Percentiles rank a stretch among this genome's conserved stretches.
These are phyloP conservation scores for Heliothis peltigera DNA, from an alignment of 2,888 invertebrate species.

Conservation along the genomic window DNA sequence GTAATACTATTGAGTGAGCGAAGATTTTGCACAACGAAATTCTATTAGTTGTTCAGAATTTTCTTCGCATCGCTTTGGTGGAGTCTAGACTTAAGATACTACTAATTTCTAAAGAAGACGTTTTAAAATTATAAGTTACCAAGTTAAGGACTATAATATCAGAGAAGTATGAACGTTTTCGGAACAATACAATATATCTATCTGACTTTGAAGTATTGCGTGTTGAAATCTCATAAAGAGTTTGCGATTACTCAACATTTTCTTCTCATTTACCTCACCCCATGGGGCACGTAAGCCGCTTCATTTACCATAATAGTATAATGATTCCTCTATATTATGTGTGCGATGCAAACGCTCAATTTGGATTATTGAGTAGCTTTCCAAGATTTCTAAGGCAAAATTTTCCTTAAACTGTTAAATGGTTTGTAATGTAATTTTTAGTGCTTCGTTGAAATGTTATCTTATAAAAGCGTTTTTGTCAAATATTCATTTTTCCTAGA, in stretches of 20 bases:
- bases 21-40: too few relatives aligned
- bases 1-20: too few relatives aligned
- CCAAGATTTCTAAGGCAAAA: too few relatives aligned
- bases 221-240: slow-evolving; percentile 54
- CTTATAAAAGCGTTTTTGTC: not conserved
- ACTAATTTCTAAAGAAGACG: too few relatives aligned
- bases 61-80: too few relatives aligned
- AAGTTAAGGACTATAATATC: too few relatives aligned
- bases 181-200: not conserved
- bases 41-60: too few relatives aligned
- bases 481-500: too few relatives aligned
- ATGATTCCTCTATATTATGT: slow-evolving; percentile 6
- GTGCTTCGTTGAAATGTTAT: not conserved
- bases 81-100: too few relatives aligned
- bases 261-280: slow-evolving; percentile 37
- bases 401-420: not conserved
- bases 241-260: slow-evolving; percentile 50
- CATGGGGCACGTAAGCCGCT: slow-evolving; percentile 13
- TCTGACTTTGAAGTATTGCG: slow-evolving; percentile 37
- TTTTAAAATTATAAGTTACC: too few relatives aligned
- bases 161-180: slow-evolving; percentile 27
- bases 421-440: not conserved
- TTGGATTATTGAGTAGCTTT: not conserved
- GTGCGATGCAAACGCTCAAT: not conserved
- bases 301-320: slow-evolving; percentile 39